Conservation (phyloP, 2,113 vertebrate species). For the Myanophis thanlyinensis region DNA sequence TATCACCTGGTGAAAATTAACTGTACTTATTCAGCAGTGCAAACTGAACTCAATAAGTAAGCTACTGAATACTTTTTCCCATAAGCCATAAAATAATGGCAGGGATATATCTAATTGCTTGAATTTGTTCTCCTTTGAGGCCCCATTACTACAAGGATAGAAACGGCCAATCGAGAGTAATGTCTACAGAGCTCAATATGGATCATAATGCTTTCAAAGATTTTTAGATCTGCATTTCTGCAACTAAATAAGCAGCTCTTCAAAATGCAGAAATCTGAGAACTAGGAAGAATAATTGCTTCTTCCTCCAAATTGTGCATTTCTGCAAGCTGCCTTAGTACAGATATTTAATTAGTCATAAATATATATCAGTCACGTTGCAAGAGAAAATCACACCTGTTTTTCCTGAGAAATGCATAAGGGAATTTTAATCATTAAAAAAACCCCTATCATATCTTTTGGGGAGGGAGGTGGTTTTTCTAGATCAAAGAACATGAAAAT, state of each 20-base stretch:
- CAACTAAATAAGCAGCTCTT: neutral
- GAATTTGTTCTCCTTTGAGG: neutral
- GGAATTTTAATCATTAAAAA: neutral
- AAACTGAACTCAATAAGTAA: neutral
- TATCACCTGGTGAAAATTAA: neutral
- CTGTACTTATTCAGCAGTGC: neutral
- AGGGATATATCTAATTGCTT: neutral
- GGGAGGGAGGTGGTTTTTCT: neutral
- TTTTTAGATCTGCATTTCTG: neutral
- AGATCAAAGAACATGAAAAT: conserved; percentile 22
- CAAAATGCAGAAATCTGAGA: neutral
- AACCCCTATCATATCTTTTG: conserved; percentile 11
- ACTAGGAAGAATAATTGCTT: neutral
- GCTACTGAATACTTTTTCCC: neutral
- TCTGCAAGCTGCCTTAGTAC: neutral
- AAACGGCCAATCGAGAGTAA: neutral
- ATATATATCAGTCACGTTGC: neutral
- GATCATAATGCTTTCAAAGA: neutral
- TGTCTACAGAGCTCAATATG: neutral
- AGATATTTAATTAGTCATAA: neutral
- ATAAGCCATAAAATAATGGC: neutral
- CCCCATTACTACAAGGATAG: neutral
- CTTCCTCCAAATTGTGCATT: neutral
- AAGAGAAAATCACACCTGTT: neutral
- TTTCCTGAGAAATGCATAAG: neutral